Conservation (phyloP, 2,113 vertebrate species). For the Lota lota region DNA sequence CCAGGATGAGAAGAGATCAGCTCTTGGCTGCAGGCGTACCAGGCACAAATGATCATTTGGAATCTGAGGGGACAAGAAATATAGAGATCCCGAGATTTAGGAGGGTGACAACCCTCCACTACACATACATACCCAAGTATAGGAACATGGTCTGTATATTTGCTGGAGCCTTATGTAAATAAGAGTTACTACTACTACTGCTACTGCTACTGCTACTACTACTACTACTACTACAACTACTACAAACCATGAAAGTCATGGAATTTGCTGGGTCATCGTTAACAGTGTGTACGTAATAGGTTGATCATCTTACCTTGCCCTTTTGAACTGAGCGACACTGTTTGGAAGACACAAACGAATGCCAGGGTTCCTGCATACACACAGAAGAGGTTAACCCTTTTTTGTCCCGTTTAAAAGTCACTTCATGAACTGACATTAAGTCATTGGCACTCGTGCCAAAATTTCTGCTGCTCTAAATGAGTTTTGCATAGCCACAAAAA, state of each 20-base stretch:
- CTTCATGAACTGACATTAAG: not conserved
- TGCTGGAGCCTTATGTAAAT: too few species aligned
- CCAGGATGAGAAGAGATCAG: constrained; percentile 77
- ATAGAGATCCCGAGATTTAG: not conserved
- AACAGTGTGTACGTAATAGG: not conserved
- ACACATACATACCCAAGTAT: too few species aligned
- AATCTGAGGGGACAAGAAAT: constrained; percentile 34
- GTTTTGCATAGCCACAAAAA: not conserved
- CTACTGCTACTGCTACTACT: not conserved
- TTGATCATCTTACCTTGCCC: constrained; percentile 64
- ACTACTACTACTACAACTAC: not conserved
- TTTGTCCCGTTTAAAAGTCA: not conserved
- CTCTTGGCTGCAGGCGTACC: constrained; percentile 81
- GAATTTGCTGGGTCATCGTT: not conserved
- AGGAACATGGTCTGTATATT: not conserved
- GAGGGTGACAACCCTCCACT: not conserved
- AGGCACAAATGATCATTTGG: constrained; percentile 82
- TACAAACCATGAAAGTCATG: not conserved
- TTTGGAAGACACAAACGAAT: constrained; percentile 77
- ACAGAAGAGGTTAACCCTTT: constrained; percentile 21
- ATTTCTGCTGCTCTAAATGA: not conserved
- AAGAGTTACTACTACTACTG: not conserved
- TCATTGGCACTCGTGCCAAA: not conserved
- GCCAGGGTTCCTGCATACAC: constrained; percentile 77
- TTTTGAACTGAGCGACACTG: constrained; percentile 35